Conservation (phyloP, 2,113 vertebrate species). For the Ivindomyrus marchei region DNA sequence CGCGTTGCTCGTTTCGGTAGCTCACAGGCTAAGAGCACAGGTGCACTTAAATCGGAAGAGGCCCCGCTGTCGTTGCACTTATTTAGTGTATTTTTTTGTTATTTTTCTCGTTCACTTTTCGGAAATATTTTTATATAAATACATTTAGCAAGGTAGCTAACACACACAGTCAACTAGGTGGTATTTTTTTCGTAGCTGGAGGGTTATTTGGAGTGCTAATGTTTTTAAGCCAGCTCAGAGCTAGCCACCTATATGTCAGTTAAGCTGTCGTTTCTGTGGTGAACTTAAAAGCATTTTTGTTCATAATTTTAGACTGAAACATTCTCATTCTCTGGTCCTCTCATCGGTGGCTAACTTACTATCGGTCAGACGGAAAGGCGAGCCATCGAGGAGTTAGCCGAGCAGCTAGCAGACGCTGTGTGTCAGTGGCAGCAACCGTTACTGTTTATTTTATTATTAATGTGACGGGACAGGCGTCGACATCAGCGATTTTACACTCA, state of each 20-base stretch:
- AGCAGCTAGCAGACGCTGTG: constrained; percentile 19
- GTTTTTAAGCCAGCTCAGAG: neutral
- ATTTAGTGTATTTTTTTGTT: neutral
- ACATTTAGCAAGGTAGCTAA: neutral
- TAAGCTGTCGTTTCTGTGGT: constrained; percentile 1
- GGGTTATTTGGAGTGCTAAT: neutral
- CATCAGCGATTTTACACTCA: neutral
- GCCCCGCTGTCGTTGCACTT: constrained; percentile 4
- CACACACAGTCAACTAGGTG: neutral
- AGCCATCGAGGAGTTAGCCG: constrained; percentile 4
- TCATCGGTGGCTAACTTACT: neutral
- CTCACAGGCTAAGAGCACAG: neutral
- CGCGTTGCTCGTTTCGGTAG: neutral
- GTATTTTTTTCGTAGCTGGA: neutral
- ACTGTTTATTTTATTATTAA: constrained; percentile 20
- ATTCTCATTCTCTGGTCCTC: neutral
- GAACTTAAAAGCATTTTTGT: neutral
- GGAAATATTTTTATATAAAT: neutral
- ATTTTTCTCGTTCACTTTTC: neutral
- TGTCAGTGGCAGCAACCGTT: constrained; percentile 14
- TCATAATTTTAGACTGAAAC: neutral
- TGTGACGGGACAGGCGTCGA: constrained; percentile 2
- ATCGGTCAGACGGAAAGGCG: neutral
- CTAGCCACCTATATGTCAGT: neutral
- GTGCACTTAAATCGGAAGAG: neutral